phyloP scores from a whole-genome alignment of 2,888 invertebrate species.

The Agonopterix alstromeriana region DNA sequence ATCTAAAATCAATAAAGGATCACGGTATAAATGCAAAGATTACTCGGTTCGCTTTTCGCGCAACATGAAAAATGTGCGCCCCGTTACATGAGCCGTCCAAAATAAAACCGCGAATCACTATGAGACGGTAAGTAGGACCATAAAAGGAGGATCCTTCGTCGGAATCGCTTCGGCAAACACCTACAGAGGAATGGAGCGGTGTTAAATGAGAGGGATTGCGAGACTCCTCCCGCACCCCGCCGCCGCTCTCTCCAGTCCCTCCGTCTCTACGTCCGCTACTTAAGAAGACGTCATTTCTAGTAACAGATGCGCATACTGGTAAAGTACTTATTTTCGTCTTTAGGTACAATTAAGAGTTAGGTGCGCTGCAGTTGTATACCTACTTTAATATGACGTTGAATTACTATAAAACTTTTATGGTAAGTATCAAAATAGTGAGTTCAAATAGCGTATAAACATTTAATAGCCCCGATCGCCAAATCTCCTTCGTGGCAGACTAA shows the following conservation, averaged over 20 bases:
- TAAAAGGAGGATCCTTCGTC: conserved; percentile 68
- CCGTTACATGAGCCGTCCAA: conserved; percentile 69
- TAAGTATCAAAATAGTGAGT: background rate
- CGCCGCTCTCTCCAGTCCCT: conserved; percentile 18
- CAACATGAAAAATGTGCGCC: conserved; percentile 70
- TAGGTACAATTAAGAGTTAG: conserved; percentile 42
- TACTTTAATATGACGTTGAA: background rate
- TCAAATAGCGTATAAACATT: conserved; percentile 11
- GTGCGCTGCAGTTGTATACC: conserved; percentile 8
- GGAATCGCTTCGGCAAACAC: conserved; percentile 75
- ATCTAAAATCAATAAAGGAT: conserved; percentile 78
- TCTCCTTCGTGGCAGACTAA: conserved; percentile 26
- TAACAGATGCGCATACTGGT: conserved; percentile 53
- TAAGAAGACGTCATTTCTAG: conserved; percentile 52
- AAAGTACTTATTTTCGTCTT: conserved; percentile 48
- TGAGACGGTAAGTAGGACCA: conserved; percentile 71
- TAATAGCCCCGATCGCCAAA: conserved; percentile 21
- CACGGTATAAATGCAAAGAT: conserved; percentile 75
- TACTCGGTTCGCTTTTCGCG: conserved; percentile 64
- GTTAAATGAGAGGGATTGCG: conserved; percentile 76
- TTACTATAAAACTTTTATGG: background rate
- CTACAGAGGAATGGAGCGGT: conserved; percentile 71
- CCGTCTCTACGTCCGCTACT: conserved; percentile 32
- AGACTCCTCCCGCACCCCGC: conserved; percentile 27
- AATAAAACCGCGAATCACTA: conserved; percentile 77